phyloP scores from a whole-genome alignment of 2,797 vertebrate species.

The Sparidentex hasta region DNA sequence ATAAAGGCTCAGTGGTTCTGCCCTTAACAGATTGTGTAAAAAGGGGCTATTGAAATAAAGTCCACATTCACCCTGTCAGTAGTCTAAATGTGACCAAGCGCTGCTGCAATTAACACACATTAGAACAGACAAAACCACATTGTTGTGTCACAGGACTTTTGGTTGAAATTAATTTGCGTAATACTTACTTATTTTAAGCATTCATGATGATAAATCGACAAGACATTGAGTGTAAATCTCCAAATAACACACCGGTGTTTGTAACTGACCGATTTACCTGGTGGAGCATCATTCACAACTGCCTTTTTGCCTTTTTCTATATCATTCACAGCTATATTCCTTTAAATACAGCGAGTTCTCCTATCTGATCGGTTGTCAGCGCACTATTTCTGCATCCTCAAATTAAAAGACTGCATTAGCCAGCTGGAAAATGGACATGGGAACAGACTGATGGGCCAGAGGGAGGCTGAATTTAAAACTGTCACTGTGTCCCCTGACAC shows the following conservation, averaged over 20 bases:
- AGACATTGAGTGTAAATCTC: not conserved
- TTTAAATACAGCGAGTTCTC: conserved; percentile 31
- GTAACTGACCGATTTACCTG: conserved; percentile 13
- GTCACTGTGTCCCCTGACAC: conserved; percentile 48
- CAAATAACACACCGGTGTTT: conserved; percentile 6
- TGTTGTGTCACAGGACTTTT: not conserved
- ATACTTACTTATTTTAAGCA: conserved; percentile 12
- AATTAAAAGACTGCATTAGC: conserved; percentile 52
- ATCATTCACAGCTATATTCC: not conserved
- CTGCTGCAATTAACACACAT: not conserved
- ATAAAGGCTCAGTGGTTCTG: no score
- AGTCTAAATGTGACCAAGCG: not conserved
- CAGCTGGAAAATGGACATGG: conserved; percentile 55
- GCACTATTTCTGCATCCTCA: conserved; percentile 46
- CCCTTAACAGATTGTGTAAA: no score
- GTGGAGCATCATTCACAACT: conserved; percentile 3
- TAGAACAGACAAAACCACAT: not conserved
- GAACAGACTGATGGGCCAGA: conserved; percentile 49
- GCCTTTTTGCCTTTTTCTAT: not conserved
- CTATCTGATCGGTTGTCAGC: conserved; percentile 22
- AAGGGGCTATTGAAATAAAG: not conserved
- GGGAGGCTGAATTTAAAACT: conserved; percentile 45
- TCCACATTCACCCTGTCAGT: conserved; percentile 2
- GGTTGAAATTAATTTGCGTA: not conserved
- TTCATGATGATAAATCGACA: conserved; percentile 1